Evolutionary conservation across 1,140 invertebrate genomes (phyloP).

Genomic region (Homalodisca vitripennis): DNA sequence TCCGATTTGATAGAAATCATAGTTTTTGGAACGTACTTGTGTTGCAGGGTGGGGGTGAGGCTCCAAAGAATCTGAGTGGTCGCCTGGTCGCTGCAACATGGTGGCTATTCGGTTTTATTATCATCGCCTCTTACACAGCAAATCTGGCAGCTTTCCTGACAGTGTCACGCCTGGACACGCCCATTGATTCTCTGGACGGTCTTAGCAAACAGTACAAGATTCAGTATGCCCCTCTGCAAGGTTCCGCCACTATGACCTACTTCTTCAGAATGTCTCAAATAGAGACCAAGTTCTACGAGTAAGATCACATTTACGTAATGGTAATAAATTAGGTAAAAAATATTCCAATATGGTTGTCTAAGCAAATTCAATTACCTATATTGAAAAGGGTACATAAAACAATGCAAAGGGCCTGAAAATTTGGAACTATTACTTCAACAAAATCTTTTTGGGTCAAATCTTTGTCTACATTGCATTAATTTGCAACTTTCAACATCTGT

Average conservation of each 20-base stretch:
- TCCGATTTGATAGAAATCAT: too few relatives aligned
- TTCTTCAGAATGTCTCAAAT: conserved; percentile 96
- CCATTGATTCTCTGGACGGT: conserved; percentile 90
- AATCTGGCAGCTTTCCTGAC: conserved; percentile 94
- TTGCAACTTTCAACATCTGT: too few relatives aligned
- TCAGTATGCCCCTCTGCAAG: conserved; percentile 85
- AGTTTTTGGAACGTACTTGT: background rate
- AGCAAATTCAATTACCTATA: background rate
- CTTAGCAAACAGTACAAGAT: conserved; percentile 94
- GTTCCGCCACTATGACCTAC: conserved; percentile 86
- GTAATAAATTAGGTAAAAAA: background rate
- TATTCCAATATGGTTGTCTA: background rate
- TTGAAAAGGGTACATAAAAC: background rate
- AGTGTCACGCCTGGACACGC: conserved; percentile 87
- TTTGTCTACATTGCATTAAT: too few relatives aligned
- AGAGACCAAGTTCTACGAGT: conserved; percentile 94
- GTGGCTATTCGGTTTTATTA: conserved; percentile 98
- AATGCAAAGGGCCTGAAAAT: too few relatives aligned
- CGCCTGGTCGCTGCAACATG: conserved; percentile 91
- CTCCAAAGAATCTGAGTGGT: conserved; percentile 92
- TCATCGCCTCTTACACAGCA: conserved; percentile 97
- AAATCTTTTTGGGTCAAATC: too few relatives aligned
- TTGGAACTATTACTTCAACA: too few relatives aligned
- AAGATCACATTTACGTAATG: too few relatives aligned
- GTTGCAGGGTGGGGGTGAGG: conserved; percentile 83